Base-by-base conservation (phyloP, 2,888 invertebrate species). In the Caenorhabditis sulstoni region DNA sequence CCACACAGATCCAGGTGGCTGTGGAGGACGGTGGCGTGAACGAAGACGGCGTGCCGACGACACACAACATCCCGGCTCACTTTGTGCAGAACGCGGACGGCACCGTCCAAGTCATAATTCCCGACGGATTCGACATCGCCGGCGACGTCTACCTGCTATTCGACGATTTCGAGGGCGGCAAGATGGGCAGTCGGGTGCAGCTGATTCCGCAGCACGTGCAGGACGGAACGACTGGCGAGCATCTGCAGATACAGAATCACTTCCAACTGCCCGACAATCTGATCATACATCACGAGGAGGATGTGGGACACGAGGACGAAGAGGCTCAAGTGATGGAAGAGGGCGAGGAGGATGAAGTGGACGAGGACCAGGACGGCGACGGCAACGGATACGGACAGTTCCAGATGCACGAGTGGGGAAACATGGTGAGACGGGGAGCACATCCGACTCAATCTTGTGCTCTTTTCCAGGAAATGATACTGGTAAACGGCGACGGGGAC, bases 341-440 rank as follows among this genome's bases (percentile, higher is more conserved):
- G 8, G 20, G 20, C 1, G 79, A 75, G 23, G 65, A 35, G n/a
- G 73, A 59, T 1, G 70, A 67, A 29, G 58, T 53, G 5, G 67
- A 75, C n/a, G 62, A 66, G 5, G 50, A 80, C 14, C 81, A 82
- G 4, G 29, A 29, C 29, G 29, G 29, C 29, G 29, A 7, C 29
- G 29, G 29, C 3, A 29, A 29, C 44, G 79, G 74, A 41, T 78
- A 73, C 45, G 76, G 79, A 2, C 67, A 82, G 41, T 66, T 73
- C 7, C 76, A 75, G 61, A 70, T 79, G 75, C 79, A 79, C 18
- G 74, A 81, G 14, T 73, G 81, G 65, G 58, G 57, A 11, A 76
- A 81, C 73, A 62, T 84, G 77, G 82, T 82, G 11, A 53, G 76
- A 41, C n/a, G n/a, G n/a, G n/a, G n/a, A n/a, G n/a, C n/a, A n/a